phyloP scores from a whole-genome alignment of 2,113 vertebrate genomes.

The Actenoides hombroni region DNA sequence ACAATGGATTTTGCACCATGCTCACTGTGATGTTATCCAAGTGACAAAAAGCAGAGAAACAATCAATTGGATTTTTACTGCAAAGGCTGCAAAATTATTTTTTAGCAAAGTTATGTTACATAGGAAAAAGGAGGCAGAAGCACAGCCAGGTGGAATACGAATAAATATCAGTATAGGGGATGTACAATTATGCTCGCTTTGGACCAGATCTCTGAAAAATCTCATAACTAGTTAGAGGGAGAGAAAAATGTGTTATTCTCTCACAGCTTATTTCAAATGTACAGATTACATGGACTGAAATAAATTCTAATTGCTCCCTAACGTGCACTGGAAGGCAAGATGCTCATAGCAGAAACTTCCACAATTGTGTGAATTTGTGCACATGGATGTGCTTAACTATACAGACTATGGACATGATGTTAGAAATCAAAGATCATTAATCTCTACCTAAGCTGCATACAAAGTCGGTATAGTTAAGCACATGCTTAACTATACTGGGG shows the following conservation, averaged over 20 bases:
- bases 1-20: background rate
- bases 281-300: background rate
- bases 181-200: background rate
- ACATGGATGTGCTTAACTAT: background rate
- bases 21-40: background rate
- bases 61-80: background rate
- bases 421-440: background rate
- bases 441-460: background rate
- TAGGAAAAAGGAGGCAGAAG: background rate
- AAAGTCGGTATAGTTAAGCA: background rate
- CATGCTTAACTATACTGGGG: background rate
- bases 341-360: background rate
- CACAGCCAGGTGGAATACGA: background rate
- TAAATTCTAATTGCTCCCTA: conserved; percentile 11
- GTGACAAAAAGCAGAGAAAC: background rate
- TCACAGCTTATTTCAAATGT: background rate
- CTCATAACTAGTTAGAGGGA: background rate
- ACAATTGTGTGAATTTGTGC: background rate
- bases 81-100: background rate
- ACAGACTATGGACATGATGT: background rate
- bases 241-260: background rate
- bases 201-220: background rate
- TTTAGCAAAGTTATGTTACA: background rate
- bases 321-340: background rate
- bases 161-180: background rate